A percentile compares a stretch with the other conserved stretches of the same genome.
Conservation (phyloP, 2,888 invertebrate species). For the Cheilosia grossa region DNA sequence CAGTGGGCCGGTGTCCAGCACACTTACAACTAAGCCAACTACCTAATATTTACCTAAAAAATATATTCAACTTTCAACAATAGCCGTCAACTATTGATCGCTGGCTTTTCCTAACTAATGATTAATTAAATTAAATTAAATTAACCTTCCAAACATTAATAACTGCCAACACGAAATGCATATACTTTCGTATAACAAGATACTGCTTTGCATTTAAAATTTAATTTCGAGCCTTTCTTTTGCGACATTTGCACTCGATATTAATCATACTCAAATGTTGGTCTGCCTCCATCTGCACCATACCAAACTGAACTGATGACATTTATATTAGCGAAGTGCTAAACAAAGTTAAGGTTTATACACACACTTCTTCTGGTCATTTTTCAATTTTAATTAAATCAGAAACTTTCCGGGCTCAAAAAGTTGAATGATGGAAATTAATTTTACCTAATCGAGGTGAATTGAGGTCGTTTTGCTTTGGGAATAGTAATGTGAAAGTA, state of each 20-base stretch:
- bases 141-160: no score
- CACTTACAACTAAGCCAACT: no score
- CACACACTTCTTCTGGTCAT: neutral
- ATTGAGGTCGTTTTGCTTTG: conserved; percentile 41
- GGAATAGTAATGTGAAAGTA: conserved; percentile 48
- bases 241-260: neutral
- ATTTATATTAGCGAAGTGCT: conserved; percentile 10
- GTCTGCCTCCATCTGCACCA: neutral
- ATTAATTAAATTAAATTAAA: no score
- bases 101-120: no score
- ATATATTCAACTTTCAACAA: no score
- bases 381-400: conserved; percentile 64
- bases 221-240: neutral
- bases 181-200: neutral
- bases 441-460: conserved; percentile 62
- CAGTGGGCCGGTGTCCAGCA: no score
- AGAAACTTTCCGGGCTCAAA: conserved; percentile 51
- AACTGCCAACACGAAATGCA: neutral
- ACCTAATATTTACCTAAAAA: no score
- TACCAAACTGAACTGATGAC: neutral
- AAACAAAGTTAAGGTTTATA: conserved; percentile 1
- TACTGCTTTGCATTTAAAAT: neutral
- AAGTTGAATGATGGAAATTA: conserved; percentile 66
- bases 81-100: no score
- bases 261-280: conserved; percentile 2